Percentiles rank a stretch among this genome's conserved stretches.
Conservation (phyloP, 2,888 invertebrate genomes). For the Polyommatus iphigenia region DNA sequence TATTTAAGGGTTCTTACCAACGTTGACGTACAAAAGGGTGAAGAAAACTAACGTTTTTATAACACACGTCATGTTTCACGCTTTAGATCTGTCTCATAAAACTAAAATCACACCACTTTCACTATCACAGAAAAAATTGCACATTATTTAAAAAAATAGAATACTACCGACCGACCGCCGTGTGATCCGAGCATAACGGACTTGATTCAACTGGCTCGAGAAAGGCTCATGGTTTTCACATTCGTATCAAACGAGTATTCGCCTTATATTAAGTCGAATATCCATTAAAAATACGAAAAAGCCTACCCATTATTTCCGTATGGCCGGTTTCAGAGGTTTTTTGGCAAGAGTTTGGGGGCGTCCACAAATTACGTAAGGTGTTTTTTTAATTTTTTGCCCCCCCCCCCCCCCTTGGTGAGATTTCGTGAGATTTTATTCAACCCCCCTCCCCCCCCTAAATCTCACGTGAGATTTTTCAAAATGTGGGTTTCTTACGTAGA, state of each 20-base stretch:
- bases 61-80: conserved; percentile 19
- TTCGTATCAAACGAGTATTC: conserved; percentile 36
- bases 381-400: no score
- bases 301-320: neutral
- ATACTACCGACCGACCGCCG: conserved; percentile 16
- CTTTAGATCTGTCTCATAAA: neutral
- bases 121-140: conserved; percentile 23
- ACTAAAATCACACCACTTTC: conserved; percentile 22
- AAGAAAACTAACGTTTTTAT: conserved; percentile 17
- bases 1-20: conserved; percentile 9
- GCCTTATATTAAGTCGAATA: conserved; percentile 15
- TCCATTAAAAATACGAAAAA: neutral
- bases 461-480: no score
- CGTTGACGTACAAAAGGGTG: neutral
- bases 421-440: no score
- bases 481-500: no score
- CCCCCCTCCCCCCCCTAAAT: no score
- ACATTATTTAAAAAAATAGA: conserved; percentile 24
- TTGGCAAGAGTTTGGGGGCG: neutral
- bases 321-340: neutral
- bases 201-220: conserved; percentile 31
- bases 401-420: no score
- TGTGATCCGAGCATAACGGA: conserved; percentile 22
- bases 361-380: no score
- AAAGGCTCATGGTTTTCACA: conserved; percentile 41